These are phyloP conservation scores for Drosophila athabasca DNA, from an alignment of 1,140 invertebrate species.

Conservation along the genomic window DNA sequence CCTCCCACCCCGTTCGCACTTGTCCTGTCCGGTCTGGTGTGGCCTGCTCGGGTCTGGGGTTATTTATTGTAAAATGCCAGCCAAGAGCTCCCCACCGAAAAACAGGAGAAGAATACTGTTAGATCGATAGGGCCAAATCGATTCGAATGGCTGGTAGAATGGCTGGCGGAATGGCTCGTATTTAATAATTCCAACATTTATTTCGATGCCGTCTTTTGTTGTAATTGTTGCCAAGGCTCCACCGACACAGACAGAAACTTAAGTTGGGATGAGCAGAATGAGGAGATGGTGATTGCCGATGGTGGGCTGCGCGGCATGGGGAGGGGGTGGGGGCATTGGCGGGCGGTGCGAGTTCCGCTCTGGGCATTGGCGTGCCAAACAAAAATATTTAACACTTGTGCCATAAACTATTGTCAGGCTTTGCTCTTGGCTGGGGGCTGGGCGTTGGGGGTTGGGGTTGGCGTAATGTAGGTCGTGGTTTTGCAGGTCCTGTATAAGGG, in stretches of 20 bases:
- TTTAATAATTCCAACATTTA: constrained; percentile 81
- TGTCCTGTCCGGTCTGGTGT: constrained; percentile 1
- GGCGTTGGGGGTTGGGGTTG: constrained; percentile 8
- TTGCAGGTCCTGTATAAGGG: constrained; percentile 10
- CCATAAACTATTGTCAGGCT: constrained; percentile 77
- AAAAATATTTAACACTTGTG: constrained; percentile 81
- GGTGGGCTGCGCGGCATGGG: too few relatives aligned
- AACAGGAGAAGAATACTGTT: constrained; percentile 45
- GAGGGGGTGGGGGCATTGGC: neutral
- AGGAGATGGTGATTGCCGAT: neutral
- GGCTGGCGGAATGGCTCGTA: constrained; percentile 65
- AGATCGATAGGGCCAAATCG: constrained; percentile 69
- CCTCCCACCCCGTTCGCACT: neutral
- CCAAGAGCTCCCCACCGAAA: constrained; percentile 19
- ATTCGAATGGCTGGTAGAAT: constrained; percentile 19
- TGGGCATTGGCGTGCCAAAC: constrained; percentile 74
- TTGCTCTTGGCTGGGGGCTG: constrained; percentile 10
- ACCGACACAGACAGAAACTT: constrained; percentile 34
- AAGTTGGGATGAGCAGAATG: constrained; percentile 18
- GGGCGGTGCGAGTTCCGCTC: constrained; percentile 27
- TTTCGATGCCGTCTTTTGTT: constrained; percentile 68
- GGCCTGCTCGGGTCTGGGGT: constrained; percentile 12
- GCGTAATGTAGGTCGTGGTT: constrained; percentile 70
- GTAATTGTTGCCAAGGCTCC: constrained; percentile 60
- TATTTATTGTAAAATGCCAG: constrained; percentile 77